These are phyloP conservation scores for Leptopterna dolabrata DNA, from an alignment of 2,888 invertebrate genomes.

Conservation along the genomic window DNA sequence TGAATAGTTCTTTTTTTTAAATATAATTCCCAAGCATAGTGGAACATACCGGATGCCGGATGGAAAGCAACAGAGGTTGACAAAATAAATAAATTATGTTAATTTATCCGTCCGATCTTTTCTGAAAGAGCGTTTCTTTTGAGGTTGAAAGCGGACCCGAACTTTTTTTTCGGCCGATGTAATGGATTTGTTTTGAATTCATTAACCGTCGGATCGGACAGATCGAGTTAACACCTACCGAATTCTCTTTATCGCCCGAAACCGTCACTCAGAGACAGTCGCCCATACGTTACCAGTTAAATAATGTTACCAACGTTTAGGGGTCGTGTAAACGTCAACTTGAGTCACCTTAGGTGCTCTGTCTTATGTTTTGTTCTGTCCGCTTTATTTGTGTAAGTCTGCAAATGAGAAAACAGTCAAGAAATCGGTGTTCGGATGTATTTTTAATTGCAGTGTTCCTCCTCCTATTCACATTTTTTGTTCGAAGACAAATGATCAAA, in stretches of 20 bases:
- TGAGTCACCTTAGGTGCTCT: background rate
- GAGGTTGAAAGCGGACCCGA: background rate
- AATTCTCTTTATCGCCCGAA: background rate
- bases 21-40: background rate
- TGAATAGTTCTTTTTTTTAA: no score
- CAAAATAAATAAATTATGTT: background rate
- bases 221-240: constrained; percentile 11
- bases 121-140: background rate
- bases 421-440: no score
- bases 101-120: background rate
- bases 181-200: constrained; percentile 7
- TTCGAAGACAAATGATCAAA: no score
- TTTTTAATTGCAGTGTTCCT: no score
- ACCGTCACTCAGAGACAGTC: background rate
- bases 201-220: background rate
- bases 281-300: background rate
- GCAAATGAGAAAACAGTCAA: background rate
- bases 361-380: background rate
- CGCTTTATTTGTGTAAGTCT: background rate
- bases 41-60: background rate
- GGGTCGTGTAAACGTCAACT: background rate
- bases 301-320: background rate
- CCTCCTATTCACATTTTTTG: no score
- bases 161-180: background rate
- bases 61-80: background rate